Evolutionary conservation across 1,140 invertebrate genomes (phyloP).

Genomic region (Nomia melanderi): DNA sequence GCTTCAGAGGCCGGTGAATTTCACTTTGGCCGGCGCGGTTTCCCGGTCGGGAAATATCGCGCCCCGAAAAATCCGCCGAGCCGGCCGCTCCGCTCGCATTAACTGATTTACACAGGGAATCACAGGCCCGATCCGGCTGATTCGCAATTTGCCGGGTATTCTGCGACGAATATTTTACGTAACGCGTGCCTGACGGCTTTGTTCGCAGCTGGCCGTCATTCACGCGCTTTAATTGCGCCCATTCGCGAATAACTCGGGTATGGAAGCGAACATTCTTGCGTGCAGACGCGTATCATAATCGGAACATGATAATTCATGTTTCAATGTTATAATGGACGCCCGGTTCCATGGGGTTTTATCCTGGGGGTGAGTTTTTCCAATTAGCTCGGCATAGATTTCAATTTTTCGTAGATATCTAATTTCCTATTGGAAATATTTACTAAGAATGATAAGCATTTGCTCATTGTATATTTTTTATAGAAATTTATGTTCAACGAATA

Average conservation of each 20-base stretch:
- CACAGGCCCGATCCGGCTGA: not conserved
- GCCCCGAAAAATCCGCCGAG: slow-evolving; percentile 30
- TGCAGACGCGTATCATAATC: no score
- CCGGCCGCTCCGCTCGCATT: slow-evolving; percentile 19
- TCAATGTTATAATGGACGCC: no score
- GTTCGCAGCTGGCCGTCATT: not conserved
- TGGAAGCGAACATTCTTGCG: no score
- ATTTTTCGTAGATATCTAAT: no score
- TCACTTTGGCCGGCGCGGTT: slow-evolving; percentile 6
- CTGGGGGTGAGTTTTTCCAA: no score
- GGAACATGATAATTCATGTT: no score
- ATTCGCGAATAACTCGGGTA: not conserved
- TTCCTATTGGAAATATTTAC: no score
- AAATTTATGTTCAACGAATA: no score
- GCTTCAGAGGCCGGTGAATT: slow-evolving; percentile 35
- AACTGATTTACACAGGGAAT: slow-evolving; percentile 29
- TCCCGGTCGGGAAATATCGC: slow-evolving; percentile 16
- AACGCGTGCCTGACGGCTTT: not conserved
- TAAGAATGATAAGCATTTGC: no score
- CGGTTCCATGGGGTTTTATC: no score
- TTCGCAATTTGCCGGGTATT: slow-evolving; percentile 36
- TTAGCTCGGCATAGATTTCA: no score
- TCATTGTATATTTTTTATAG: no score
- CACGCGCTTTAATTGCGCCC: not conserved
- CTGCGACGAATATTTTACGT: slow-evolving; percentile 1